Evolutionary conservation across 2,113 vertebrate genomes (phyloP).

Genomic region (Camelus dromedarius): DNA sequence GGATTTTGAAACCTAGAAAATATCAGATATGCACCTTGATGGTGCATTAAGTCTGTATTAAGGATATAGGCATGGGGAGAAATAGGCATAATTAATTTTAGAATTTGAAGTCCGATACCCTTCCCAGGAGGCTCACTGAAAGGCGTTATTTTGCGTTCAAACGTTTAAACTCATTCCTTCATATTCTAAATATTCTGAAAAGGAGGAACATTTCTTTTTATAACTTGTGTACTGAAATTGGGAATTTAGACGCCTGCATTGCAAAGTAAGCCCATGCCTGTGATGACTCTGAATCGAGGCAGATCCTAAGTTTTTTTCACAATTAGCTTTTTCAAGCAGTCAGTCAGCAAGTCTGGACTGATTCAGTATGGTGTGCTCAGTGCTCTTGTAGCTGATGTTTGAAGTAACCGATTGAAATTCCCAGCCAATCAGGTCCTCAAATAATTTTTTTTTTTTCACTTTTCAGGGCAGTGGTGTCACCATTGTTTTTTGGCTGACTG

Average conservation of each 20-base stretch:
- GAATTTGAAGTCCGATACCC: neutral
- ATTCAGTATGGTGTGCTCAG: rapidly evolving
- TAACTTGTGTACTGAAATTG: neutral
- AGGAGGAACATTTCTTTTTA: neutral
- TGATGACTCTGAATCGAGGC: neutral
- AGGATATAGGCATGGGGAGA: neutral
- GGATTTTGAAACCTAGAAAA: neutral
- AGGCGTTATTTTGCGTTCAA: neutral
- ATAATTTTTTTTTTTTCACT: neutral
- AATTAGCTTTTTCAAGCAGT: neutral
- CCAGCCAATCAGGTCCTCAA: neutral
- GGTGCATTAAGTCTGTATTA: neutral
- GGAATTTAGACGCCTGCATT: neutral
- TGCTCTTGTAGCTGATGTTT: neutral
- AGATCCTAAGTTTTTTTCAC: neutral
- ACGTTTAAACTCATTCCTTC: neutral
- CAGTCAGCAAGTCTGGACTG: neutral
- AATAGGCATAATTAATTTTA: neutral
- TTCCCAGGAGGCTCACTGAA: neutral
- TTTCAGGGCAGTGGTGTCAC: neutral
- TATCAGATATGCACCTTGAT: neutral
- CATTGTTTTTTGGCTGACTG: neutral
- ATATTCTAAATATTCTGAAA: conserved; percentile 11
- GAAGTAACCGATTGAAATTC: neutral
- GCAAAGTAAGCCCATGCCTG: neutral